Percentiles rank a stretch among this genome's conserved stretches.
Conservation (phyloP, 2,888 invertebrate species). For the Isoperla grammatica region DNA sequence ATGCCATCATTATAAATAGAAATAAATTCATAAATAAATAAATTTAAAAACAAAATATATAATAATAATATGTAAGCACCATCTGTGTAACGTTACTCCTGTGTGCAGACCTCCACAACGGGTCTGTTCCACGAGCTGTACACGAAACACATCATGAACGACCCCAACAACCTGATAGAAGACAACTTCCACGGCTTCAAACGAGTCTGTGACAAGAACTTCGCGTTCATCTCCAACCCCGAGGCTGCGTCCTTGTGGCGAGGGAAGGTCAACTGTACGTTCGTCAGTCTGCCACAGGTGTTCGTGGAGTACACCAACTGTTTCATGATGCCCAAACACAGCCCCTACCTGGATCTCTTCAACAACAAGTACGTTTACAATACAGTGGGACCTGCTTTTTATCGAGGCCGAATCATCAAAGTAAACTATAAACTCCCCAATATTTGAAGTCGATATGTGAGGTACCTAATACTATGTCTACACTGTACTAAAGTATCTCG, state of each 20-base stretch:
- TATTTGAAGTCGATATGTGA: no score
- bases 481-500: no score
- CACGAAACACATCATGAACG: not conserved
- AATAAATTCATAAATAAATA: no score
- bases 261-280: slow-evolving; percentile 1
- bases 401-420: no score
- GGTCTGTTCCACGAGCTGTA: slow-evolving; percentile 2
- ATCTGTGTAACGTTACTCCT: no score
- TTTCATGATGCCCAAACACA: not conserved
- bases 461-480: no score
- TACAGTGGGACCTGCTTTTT: no score
- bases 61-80: no score
- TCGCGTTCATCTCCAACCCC: slow-evolving; percentile 12
- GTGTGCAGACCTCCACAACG: not conserved
- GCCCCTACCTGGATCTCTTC: slow-evolving; percentile 6
- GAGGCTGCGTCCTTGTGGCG: slow-evolving; percentile 9
- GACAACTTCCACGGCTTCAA: not conserved
- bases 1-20: no score
- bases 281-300: slow-evolving; percentile 8
- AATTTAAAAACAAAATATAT: no score
- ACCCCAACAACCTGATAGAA: slow-evolving; percentile 9
- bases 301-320: slow-evolving; percentile 10
- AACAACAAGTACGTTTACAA: slow-evolving; percentile 9
- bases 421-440: no score
- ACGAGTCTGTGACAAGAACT: not conserved